Conservation (phyloP, 2,797 vertebrate genomes). For the Tragelaphus oryx region DNA sequence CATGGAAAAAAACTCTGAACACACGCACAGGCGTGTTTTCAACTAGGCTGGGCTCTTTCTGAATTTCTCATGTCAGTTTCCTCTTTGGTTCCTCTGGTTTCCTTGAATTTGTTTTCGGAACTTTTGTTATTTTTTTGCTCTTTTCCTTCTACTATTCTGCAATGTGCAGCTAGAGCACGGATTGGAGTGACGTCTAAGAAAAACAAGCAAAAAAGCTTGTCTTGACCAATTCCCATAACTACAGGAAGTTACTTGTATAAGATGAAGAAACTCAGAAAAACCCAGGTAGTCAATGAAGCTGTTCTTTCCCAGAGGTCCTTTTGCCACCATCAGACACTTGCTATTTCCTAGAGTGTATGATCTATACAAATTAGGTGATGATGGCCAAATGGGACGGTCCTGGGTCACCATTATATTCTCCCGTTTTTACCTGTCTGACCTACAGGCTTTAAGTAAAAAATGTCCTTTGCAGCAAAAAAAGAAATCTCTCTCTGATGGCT, state of each 20-base stretch:
- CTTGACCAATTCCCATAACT: conserved; percentile 24
- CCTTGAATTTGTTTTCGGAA: conserved; percentile 73
- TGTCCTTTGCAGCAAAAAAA: neutral
- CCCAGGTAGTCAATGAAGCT: neutral
- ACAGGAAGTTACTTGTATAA: conserved; percentile 29
- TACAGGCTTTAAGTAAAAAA: neutral
- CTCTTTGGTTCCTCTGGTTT: conserved; percentile 74
- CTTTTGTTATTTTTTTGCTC: conserved; percentile 76
- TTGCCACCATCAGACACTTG: neutral
- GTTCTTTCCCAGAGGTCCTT: neutral
- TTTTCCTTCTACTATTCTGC: conserved; percentile 76
- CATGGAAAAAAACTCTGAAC: conserved; percentile 62
- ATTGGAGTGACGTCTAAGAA: neutral
- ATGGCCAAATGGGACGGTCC: neutral
- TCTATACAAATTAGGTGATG: neutral
- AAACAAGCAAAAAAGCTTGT: conserved; percentile 12
- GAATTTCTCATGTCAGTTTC: conserved; percentile 76
- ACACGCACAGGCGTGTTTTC: neutral
- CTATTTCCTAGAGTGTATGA: neutral
- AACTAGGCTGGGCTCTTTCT: conserved; percentile 71
- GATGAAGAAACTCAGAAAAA: conserved; percentile 2
- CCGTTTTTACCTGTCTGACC: neutral
- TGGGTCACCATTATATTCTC: neutral
- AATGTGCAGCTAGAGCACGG: conserved; percentile 6
- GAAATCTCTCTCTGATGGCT: neutral